phyloP scores from a whole-genome alignment of 2,797 vertebrate genomes.

The Hippoglossus hippoglossus region DNA sequence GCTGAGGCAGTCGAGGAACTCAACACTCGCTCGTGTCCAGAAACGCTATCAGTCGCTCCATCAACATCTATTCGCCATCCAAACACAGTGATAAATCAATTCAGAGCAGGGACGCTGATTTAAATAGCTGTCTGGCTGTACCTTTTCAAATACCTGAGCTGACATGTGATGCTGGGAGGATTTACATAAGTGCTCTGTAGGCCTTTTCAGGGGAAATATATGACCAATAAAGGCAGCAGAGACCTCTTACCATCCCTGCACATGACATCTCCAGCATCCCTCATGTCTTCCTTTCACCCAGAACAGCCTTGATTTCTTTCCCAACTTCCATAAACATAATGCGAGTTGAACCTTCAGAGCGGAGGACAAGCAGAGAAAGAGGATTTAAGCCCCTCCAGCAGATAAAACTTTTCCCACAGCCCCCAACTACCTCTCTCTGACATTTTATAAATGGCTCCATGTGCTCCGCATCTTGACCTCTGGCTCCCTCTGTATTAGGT shows the following conservation, averaged over 20 bases:
- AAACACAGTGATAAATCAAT: conserved; percentile 68
- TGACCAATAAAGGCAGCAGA: conserved; percentile 57
- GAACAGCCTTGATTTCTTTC: conserved; percentile 36
- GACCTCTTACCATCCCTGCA: conserved; percentile 38
- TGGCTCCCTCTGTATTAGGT: conserved; percentile 55
- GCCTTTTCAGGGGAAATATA: conserved; percentile 46
- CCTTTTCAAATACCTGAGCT: conserved; percentile 61
- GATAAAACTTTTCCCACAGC: conserved; percentile 59
- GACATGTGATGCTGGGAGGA: conserved; percentile 68
- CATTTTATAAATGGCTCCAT: conserved; percentile 59
- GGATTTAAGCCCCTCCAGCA: conserved; percentile 52
- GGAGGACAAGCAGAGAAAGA: conserved; percentile 36
- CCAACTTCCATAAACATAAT: conserved; percentile 56
- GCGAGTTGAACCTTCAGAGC: conserved; percentile 35
- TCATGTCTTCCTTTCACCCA: conserved; percentile 24
- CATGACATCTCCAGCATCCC: conserved; percentile 56
- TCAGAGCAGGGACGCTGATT: conserved; percentile 50
- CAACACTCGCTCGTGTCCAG: conserved; percentile 65
- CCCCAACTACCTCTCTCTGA: conserved; percentile 36
- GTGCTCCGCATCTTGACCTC: conserved; percentile 62
- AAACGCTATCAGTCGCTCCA: conserved; percentile 71
- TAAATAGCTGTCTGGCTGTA: conserved; percentile 55
- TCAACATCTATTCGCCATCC: conserved; percentile 71
- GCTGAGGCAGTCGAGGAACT: conserved; percentile 60
- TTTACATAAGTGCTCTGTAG: conserved; percentile 67